A percentile compares a stretch with the other conserved stretches of the same genome.
Conservation (phyloP, 2,888 invertebrate species). For the Herminia tarsipennalis region DNA sequence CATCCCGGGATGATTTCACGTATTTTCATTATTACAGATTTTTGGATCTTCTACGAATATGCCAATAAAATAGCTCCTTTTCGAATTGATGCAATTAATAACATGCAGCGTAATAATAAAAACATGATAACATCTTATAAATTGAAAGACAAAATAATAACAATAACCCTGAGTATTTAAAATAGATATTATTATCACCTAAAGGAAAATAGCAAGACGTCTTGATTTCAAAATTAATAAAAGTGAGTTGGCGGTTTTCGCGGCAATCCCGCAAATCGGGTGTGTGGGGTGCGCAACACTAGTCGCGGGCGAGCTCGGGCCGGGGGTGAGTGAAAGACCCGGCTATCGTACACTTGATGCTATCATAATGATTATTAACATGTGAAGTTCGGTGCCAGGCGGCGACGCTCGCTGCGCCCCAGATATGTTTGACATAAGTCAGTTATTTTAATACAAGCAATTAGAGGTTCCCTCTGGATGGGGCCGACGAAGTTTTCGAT, state of each 20-base stretch:
- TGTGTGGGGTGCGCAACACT: constrained; percentile 25
- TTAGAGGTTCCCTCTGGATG: constrained; percentile 75
- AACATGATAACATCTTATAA: too few species aligned
- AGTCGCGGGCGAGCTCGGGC: constrained; percentile 17
- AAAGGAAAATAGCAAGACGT: neutral
- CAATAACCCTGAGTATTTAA: neutral
- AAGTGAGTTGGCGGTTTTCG: constrained; percentile 3
- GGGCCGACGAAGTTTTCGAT: constrained; percentile 79
- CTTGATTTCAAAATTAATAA: neutral
- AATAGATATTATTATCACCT: constrained; percentile 1
- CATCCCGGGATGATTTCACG: too few species aligned
- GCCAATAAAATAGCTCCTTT: too few species aligned
- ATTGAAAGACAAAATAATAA: neutral
- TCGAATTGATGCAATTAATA: too few species aligned
- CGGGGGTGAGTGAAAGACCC: constrained; percentile 58
- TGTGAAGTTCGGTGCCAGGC: constrained; percentile 80
- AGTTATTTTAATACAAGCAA: constrained; percentile 85
- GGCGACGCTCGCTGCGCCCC: constrained; percentile 71
- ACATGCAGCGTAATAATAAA: too few species aligned
- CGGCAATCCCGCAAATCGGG: neutral
- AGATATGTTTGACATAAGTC: constrained; percentile 84
- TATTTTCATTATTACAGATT: too few species aligned
- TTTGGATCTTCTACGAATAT: too few species aligned
- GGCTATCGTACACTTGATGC: constrained; percentile 84
- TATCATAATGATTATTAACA: constrained; percentile 86